Conservation (phyloP, 2,797 vertebrate species). For the Chanos chanos region DNA sequence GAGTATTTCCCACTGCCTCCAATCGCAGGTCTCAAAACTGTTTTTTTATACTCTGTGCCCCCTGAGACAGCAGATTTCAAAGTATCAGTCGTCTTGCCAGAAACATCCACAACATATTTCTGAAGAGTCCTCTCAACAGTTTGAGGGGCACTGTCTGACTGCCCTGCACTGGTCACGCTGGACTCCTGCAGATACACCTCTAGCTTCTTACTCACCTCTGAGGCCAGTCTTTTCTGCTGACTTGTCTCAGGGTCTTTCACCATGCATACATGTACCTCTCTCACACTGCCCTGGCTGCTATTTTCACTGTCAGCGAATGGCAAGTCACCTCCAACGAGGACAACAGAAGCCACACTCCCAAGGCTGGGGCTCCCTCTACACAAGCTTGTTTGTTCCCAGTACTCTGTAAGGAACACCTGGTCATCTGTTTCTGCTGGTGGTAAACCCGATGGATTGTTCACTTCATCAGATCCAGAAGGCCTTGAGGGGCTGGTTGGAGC, state of each 20-base stretch:
- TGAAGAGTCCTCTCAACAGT: slow-evolving; percentile 16
- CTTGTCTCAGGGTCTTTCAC: slow-evolving; percentile 22
- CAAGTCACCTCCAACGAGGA: slow-evolving; percentile 42
- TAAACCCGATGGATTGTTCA: slow-evolving; percentile 31
- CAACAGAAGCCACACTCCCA: slow-evolving; percentile 46
- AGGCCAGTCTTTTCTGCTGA: slow-evolving; percentile 54
- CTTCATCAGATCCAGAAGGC: slow-evolving; percentile 34
- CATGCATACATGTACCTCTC: slow-evolving; percentile 50
- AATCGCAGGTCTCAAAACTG: slow-evolving; percentile 42
- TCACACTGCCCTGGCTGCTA: slow-evolving; percentile 62
- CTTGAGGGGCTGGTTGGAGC: slow-evolving; percentile 1
- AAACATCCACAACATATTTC: slow-evolving; percentile 23
- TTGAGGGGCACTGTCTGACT: background rate
- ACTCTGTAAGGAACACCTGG: background rate
- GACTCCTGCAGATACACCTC: slow-evolving; percentile 58
- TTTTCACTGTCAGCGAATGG: slow-evolving; percentile 69
- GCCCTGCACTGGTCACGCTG: slow-evolving; percentile 18
- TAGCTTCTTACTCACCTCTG: slow-evolving; percentile 65
- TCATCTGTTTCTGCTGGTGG: slow-evolving; percentile 24
- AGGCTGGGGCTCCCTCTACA: slow-evolving; percentile 44
- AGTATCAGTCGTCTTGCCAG: slow-evolving; percentile 19
- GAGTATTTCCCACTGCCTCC: slow-evolving; percentile 50
- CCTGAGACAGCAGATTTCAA: slow-evolving; percentile 53
- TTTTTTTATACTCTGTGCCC: slow-evolving; percentile 52
- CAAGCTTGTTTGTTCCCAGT: too few species aligned